These are phyloP conservation scores for Nettapus auritus DNA, from an alignment of 2,113 vertebrate genomes.

Conservation along the genomic window DNA sequence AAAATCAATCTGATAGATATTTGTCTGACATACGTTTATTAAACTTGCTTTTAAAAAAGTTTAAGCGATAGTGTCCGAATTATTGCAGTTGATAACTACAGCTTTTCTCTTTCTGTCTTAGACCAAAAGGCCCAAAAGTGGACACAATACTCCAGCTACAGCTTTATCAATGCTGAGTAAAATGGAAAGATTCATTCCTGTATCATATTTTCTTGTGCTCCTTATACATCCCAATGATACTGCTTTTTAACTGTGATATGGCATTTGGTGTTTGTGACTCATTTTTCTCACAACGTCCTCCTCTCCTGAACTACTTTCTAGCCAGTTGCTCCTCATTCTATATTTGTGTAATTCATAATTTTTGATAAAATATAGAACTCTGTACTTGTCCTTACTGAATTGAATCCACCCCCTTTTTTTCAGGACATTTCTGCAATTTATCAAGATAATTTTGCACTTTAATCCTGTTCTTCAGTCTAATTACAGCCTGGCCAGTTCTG, in stretches of 20 bases:
- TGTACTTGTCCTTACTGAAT: constrained; percentile 22
- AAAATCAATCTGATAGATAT: not conserved
- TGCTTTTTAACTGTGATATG: not conserved
- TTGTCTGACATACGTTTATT: not conserved
- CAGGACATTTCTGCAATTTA: constrained; percentile 43
- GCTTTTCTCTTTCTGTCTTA: not conserved
- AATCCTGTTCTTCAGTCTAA: constrained; percentile 46
- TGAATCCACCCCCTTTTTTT: not conserved
- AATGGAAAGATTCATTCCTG: not conserved
- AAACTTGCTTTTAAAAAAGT: not conserved
- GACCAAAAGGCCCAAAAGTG: not conserved
- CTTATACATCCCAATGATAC: not conserved
- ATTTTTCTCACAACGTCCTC: not conserved
- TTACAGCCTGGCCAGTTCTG: constrained; percentile 16
- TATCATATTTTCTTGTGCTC: not conserved
- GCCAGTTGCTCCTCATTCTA: not conserved
- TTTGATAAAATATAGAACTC: constrained; percentile 3
- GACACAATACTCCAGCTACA: not conserved
- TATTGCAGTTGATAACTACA: not conserved
- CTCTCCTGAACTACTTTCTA: not conserved
- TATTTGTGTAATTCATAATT: constrained; percentile 5
- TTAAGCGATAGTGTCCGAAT: not conserved
- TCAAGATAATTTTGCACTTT: constrained; percentile 43
- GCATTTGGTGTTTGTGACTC: not conserved
- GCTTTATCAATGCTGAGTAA: not conserved